A percentile compares a stretch with the other conserved stretches of the same genome.
Evolutionary conservation across 2,113 vertebrate genomes (phyloP).

Genomic region (Python bivittatus): DNA sequence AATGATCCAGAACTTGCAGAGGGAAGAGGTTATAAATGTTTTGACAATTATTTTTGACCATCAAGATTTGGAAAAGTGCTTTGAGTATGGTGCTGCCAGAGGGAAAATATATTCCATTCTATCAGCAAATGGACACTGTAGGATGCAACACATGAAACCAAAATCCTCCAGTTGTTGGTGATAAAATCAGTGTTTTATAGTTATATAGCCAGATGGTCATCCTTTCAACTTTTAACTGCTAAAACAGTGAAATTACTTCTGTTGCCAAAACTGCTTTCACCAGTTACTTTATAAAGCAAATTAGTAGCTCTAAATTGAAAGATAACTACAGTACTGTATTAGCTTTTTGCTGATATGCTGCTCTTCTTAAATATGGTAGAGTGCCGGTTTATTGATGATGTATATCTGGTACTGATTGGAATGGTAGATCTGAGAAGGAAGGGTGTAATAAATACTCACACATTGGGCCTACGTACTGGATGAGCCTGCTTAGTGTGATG

Average conservation of each 20-base stretch:
- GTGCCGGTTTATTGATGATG: neutral
- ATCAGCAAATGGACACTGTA: neutral
- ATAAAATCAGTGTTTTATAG: neutral
- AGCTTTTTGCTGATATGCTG: neutral
- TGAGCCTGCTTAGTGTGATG: neutral
- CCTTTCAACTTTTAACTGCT: neutral
- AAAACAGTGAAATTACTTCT: neutral
- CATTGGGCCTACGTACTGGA: neutral
- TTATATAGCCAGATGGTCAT: conserved; percentile 1
- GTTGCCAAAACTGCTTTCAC: neutral
- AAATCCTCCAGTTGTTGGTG: conserved; percentile 6
- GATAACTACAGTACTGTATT: neutral
- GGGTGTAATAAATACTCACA: neutral
- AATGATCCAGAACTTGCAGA: neutral
- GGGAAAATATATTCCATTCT: neutral
- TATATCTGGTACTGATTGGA: neutral
- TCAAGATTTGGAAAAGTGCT: neutral
- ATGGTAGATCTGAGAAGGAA: neutral
- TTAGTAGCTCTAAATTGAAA: neutral
- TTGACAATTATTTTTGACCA: neutral
- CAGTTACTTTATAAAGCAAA: conserved; percentile 7
- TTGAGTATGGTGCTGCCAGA: neutral
- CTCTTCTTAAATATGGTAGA: neutral
- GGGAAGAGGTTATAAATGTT: neutral
- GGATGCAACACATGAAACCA: neutral